phyloP scores from a whole-genome alignment of 2,113 vertebrate genomes.

The Etia nguti region DNA sequence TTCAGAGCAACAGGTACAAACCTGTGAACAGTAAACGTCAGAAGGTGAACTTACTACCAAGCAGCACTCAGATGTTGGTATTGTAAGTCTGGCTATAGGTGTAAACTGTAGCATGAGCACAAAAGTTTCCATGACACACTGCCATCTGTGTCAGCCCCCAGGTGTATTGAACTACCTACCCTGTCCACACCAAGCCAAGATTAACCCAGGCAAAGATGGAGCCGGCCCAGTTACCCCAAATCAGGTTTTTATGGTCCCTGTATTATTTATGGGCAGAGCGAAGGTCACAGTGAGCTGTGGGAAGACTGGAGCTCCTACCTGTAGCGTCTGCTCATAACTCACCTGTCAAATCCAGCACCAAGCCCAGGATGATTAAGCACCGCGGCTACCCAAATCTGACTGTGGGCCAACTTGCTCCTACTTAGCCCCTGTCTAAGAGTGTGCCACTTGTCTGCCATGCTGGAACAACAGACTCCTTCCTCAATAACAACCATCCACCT shows the following conservation, averaged over 20 bases:
- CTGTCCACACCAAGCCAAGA: not conserved
- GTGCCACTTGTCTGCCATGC: constrained; percentile 28
- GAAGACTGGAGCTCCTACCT: constrained; percentile 54
- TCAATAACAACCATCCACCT: constrained; percentile 19
- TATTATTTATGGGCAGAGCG: constrained; percentile 62
- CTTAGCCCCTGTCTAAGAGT: constrained; percentile 55
- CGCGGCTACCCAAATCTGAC: constrained; percentile 40
- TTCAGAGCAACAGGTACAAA: not conserved
- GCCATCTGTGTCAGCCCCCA: not conserved
- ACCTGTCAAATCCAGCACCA: constrained; percentile 48
- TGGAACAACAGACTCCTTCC: constrained; percentile 32
- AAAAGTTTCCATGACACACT: not conserved
- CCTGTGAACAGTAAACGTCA: not conserved
- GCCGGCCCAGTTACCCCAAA: constrained; percentile 44
- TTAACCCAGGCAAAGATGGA: constrained; percentile 4
- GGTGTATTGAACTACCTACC: not conserved
- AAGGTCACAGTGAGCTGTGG: constrained; percentile 59
- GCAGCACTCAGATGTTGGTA: not conserved
- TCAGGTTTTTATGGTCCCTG: constrained; percentile 55
- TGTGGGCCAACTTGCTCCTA: constrained; percentile 56
- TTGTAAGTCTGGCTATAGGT: not conserved
- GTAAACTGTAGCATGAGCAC: not conserved
- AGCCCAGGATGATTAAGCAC: constrained; percentile 63
- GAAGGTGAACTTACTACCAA: not conserved
- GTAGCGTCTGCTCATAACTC: constrained; percentile 63